Conservation (phyloP, 1,140 invertebrate genomes). For the Olivierus martensii region DNA sequence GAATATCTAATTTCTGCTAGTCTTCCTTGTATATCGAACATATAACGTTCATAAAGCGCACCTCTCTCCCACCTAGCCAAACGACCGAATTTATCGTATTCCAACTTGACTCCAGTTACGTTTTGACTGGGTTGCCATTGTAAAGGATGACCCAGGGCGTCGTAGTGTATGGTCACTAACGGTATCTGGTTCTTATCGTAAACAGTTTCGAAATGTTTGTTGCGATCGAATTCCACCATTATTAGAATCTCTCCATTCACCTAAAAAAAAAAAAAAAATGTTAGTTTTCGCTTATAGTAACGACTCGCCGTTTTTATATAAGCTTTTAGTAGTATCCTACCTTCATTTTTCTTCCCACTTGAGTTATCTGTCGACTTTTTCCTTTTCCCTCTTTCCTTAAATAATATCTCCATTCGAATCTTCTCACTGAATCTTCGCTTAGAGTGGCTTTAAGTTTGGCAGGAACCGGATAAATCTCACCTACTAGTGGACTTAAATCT, state of each 20-base stretch:
- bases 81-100: constrained; percentile 53
- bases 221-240: constrained; percentile 80
- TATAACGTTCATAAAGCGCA: constrained; percentile 62
- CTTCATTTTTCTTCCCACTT: constrained; percentile 13
- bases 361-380: constrained; percentile 5
- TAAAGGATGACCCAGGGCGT: constrained; percentile 63
- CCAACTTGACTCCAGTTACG: constrained; percentile 29
- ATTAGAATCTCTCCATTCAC: constrained; percentile 56
- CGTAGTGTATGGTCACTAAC: constrained; percentile 70
- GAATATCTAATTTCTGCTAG: constrained; percentile 65
- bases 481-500: constrained; percentile 13
- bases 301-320: background rate
- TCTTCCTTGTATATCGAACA: constrained; percentile 71
- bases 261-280: constrained; percentile 2
- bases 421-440: constrained; percentile 73
- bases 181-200: constrained; percentile 66
- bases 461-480: constrained; percentile 52
- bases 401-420: constrained; percentile 84
- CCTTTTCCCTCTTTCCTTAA: constrained; percentile 25
- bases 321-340: background rate
- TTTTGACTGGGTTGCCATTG: constrained; percentile 30
- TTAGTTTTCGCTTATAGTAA: background rate
- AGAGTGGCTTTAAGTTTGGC: constrained; percentile 77
- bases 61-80: constrained; percentile 88
- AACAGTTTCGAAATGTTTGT: constrained; percentile 69